Percentiles rank a stretch among this genome's conserved stretches.
phyloP scores from a whole-genome alignment of 1,140 invertebrate genomes.

The Marisa cornuarietis region DNA sequence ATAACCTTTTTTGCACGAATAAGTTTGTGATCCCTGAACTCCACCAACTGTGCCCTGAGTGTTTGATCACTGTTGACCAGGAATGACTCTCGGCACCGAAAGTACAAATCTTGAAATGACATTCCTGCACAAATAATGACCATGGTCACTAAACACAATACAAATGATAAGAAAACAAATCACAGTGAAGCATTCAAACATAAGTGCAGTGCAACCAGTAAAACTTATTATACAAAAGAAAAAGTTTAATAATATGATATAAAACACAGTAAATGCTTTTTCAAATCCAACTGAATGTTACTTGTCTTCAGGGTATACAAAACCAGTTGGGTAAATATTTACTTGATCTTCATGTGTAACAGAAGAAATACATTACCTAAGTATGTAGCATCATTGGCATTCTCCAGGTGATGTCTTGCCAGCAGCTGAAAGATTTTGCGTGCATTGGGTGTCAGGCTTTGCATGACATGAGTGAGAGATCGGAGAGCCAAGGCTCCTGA shows the following conservation, averaged over 20 bases:
- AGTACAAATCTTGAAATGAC: slow-evolving; percentile 86
- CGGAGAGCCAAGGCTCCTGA: slow-evolving; percentile 82
- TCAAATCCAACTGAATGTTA: not conserved
- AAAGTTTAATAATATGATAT: too few species aligned
- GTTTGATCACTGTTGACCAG: slow-evolving; percentile 89
- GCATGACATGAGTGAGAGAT: slow-evolving; percentile 87
- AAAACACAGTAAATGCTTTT: too few species aligned
- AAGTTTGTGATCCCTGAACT: slow-evolving; percentile 93
- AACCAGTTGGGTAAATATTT: not conserved
- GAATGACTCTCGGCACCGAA: slow-evolving; percentile 83
- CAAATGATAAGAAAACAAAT: too few species aligned
- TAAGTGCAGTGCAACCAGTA: too few species aligned
- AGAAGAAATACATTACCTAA: slow-evolving; percentile 71
- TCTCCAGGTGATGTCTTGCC: slow-evolving; percentile 79
- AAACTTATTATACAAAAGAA: too few species aligned
- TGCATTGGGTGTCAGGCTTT: slow-evolving; percentile 87
- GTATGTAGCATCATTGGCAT: slow-evolving; percentile 78
- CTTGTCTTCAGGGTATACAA: not conserved
- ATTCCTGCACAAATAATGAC: slow-evolving; percentile 72
- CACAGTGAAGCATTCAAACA: too few species aligned
- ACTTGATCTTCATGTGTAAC: not conserved
- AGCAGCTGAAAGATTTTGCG: slow-evolving; percentile 86
- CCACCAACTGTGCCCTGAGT: slow-evolving; percentile 86
- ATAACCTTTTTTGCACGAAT: slow-evolving; percentile 77
- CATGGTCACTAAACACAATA: too few species aligned